A percentile compares a stretch with the other conserved stretches of the same genome.
Conservation (phyloP, 2,888 invertebrate species). For the Torymus texanus region DNA sequence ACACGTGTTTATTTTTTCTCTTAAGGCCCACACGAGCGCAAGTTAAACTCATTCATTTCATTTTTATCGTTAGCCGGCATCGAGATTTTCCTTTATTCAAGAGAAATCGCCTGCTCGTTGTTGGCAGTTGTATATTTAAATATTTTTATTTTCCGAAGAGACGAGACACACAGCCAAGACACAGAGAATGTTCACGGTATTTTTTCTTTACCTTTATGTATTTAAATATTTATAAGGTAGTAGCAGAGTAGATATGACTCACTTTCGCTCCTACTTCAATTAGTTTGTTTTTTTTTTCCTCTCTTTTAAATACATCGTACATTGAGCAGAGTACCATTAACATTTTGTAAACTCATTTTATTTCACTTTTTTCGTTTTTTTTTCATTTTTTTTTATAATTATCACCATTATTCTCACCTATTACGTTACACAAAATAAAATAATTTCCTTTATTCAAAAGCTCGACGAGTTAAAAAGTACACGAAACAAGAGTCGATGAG, state of each 20-base stretch:
- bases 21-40: slow-evolving; percentile 69
- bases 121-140: slow-evolving; percentile 24
- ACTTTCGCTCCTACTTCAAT: neutral
- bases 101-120: neutral
- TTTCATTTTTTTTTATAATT: slow-evolving; percentile 18
- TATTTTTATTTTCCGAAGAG: slow-evolving; percentile 23
- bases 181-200: slow-evolving; percentile 72
- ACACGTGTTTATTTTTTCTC: slow-evolving; percentile 17
- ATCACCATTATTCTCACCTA: slow-evolving; percentile 16
- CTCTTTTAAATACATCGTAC: slow-evolving; percentile 6
- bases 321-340: slow-evolving; percentile 41
- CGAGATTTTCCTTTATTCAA: slow-evolving; percentile 2
- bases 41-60: neutral
- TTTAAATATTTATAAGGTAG: slow-evolving; percentile 60
- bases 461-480: slow-evolving; percentile 26
- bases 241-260: slow-evolving; percentile 57
- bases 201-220: slow-evolving; percentile 23
- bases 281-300: neutral
- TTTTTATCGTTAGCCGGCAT: slow-evolving; percentile 60
- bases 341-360: slow-evolving; percentile 36
- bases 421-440: slow-evolving; percentile 33
- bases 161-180: slow-evolving; percentile 68
- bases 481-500: slow-evolving; percentile 24
- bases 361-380: neutral
- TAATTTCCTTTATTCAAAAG: slow-evolving; percentile 9